Conservation (phyloP, 2,113 vertebrate species). For the Neodontobutis hainanensis region DNA sequence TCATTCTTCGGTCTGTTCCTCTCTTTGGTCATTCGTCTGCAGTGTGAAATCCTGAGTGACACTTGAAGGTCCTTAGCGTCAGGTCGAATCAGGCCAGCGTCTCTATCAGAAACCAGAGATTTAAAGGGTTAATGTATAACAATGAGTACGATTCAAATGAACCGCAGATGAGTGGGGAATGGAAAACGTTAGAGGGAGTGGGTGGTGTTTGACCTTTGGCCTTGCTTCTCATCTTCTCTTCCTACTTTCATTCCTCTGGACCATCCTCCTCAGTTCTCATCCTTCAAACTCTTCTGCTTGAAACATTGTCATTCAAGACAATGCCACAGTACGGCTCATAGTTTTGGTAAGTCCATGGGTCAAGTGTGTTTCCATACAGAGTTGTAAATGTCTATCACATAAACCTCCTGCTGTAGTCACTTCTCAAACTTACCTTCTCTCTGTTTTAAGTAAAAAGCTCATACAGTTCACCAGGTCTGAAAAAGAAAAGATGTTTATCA, state of each 20-base stretch:
- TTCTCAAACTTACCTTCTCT: no score
- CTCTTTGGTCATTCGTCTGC: slow-evolving; percentile 13
- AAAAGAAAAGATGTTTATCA: background rate
- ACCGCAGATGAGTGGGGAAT: slow-evolving; percentile 34
- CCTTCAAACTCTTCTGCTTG: slow-evolving; percentile 15
- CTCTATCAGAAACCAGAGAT: slow-evolving; percentile 55
- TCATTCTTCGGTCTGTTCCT: slow-evolving; percentile 24
- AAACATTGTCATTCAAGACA: background rate
- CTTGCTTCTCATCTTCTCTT: slow-evolving; percentile 60
- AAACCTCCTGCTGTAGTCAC: no score
- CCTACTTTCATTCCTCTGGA: slow-evolving; percentile 68
- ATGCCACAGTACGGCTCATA: background rate
- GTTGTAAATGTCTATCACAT: no score
- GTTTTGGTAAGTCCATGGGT: no score
- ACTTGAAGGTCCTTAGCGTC: slow-evolving; percentile 71
- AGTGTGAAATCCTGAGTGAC: slow-evolving; percentile 74
- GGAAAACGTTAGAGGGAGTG: slow-evolving; percentile 50
- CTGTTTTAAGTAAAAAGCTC: no score
- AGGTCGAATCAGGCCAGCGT: slow-evolving; percentile 59
- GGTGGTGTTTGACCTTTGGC: slow-evolving; percentile 60
- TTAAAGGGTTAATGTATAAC: slow-evolving; percentile 5
- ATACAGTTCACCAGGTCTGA: background rate
- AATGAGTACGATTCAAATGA: slow-evolving; percentile 38
- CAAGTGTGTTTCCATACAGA: no score
- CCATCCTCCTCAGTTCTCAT: slow-evolving; percentile 58